Percentiles rank a stretch among this genome's conserved stretches.
These are phyloP conservation scores for Epirrhoe alternata DNA, from an alignment of 2,888 invertebrate species.

Conservation along the genomic window DNA sequence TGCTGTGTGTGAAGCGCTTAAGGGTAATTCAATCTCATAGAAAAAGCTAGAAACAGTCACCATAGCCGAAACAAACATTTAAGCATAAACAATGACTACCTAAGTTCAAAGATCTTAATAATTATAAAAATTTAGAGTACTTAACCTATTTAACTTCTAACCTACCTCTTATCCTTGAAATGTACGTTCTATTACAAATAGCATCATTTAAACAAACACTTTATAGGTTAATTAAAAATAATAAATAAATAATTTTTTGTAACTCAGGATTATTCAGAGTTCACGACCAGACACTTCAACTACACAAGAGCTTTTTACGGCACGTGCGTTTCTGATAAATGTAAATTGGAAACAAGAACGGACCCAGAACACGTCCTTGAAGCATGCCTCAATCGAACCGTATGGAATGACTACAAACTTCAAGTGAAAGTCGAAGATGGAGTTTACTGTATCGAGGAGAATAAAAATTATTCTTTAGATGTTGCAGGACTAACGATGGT, in stretches of 20 bases:
- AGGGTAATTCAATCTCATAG: no score
- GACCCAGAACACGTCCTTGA: slow-evolving; percentile 46
- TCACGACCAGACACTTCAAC: slow-evolving; percentile 49
- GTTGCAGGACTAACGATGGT: background rate
- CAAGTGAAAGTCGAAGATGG: background rate
- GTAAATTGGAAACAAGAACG: slow-evolving; percentile 41
- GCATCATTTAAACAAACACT: background rate
- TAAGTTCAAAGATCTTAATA: no score
- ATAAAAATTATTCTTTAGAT: background rate
- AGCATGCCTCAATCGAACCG: slow-evolving; percentile 54
- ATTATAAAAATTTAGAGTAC: no score
- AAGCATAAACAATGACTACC: no score
- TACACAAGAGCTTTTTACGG: slow-evolving; percentile 50
- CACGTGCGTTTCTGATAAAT: slow-evolving; percentile 49
- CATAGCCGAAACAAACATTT: no score
- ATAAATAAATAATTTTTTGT: background rate
- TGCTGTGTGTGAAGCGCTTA: no score
- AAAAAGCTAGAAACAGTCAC: no score
- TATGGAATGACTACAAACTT: slow-evolving; percentile 38
- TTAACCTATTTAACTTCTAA: background rate
- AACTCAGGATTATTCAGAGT: slow-evolving; percentile 53
- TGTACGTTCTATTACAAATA: background rate
- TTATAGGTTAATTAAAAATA: background rate
- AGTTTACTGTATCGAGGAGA: background rate
- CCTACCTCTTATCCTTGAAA: background rate